phyloP scores from a whole-genome alignment of 2,888 invertebrate species.

The Troilus luridus region DNA sequence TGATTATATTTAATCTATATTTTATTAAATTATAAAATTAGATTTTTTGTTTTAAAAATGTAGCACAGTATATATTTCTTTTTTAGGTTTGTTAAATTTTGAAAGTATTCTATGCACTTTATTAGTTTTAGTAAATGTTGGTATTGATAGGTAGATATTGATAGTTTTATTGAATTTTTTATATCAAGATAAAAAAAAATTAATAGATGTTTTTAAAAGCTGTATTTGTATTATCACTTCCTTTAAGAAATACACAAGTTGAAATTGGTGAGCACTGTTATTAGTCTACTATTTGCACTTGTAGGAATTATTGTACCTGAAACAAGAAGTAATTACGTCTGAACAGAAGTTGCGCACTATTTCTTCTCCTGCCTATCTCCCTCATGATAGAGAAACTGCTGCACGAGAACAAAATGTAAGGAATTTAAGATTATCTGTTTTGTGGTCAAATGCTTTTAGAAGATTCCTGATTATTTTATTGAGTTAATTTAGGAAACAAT shows the following conservation, averaged over 20 bases:
- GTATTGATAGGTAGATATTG: no score
- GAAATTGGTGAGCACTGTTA: neutral
- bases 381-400: slow-evolving; percentile 86
- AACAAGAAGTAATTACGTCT: slow-evolving; percentile 87
- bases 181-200: no score
- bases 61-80: neutral
- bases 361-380: slow-evolving; percentile 86
- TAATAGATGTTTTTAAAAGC: neutral
- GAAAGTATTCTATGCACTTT: neutral
- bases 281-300: slow-evolving; percentile 63
- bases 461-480: slow-evolving; percentile 25
- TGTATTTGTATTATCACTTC: neutral
- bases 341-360: slow-evolving; percentile 89
- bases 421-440: slow-evolving; percentile 14
- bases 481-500: neutral
- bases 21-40: neutral
- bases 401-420: slow-evolving; percentile 91
- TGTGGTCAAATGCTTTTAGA: neutral
- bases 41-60: neutral
- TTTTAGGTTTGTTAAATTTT: neutral
- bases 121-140: neutral
- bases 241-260: neutral
- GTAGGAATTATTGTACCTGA: slow-evolving; percentile 85
- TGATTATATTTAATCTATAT: neutral
- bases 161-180: no score